Evolutionary conservation across 1,140 invertebrate genomes (phyloP), one percentile per base, ranked within the genome.

Genomic region (Drosophila virilis): DNA sequence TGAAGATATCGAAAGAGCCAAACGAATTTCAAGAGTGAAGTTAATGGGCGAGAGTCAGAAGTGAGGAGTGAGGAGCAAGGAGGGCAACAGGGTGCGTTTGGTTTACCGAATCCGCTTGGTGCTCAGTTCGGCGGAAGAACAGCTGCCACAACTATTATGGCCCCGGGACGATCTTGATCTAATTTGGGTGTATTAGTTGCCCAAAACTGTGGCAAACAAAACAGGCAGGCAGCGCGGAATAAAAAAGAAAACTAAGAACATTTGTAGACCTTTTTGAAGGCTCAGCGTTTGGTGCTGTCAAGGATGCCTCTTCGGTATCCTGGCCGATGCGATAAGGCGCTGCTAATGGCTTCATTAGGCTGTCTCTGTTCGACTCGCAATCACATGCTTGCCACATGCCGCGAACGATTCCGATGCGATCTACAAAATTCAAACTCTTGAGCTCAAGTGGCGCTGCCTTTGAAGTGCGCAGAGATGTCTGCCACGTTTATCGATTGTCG

Each of bases 141-240:
- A 86, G 81, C 83, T 89, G 79, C 83, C 86, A 73, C 83, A 57
- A 68, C 73, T 77, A 77, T 77, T 77, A 69, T 64, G 48, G 69
- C 74, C 74, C 37, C 64, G 52, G 58, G 77, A 76, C 57, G 82
- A 86, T 86, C 82, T 83, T 59, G 84, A 88, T 88, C 83, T 89
- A 88, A 88, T 88, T 88, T 88, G 74, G 83, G 83, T 80, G 83
- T 88, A 88, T 89, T 88, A 88, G 83, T 88, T 89, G 76, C 77
- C 71, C 73, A 72, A 78, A 78, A 77, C 60, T 78, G 73, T 75
- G 61, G 67, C 73, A 78, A 78, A 72, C 75, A 86, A 82, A 38
- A 55, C 51, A 50, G 43, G 17, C 79, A 81, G 58, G 70, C 62
- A 42, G 22, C 62, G 59, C 54, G 37, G 38, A 71, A 28, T 28